Conservation (phyloP, 2,797 vertebrate genomes). For the Esox masquinongy region DNA sequence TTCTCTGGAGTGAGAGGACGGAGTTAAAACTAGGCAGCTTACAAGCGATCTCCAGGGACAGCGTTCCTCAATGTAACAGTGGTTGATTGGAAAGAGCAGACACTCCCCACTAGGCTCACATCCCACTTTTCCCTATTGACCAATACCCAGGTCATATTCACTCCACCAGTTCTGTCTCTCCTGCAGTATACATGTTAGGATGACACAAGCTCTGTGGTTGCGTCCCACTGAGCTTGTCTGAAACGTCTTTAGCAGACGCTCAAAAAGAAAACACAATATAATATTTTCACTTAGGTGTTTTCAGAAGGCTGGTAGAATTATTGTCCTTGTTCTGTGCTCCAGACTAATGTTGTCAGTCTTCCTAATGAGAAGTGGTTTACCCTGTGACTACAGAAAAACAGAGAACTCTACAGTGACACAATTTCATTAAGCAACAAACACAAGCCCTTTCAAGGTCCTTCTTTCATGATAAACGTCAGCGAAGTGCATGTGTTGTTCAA, state of each 20-base stretch:
- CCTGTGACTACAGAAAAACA: constrained; percentile 13
- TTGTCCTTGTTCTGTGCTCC: not conserved
- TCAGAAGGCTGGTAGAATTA: not conserved
- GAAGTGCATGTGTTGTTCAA: constrained; percentile 32
- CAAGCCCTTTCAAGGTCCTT: constrained; percentile 37
- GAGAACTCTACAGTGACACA: constrained; percentile 15
- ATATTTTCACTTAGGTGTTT: not conserved
- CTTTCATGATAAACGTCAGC: constrained; percentile 54
- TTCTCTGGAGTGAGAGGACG: not conserved
- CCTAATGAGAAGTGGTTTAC: not conserved
- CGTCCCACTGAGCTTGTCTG: not conserved
- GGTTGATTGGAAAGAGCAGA: not conserved
- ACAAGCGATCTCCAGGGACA: not conserved
- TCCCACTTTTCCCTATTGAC: not conserved
- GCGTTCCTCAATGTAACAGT: not conserved
- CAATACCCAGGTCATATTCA: not conserved
- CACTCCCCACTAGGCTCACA: not conserved
- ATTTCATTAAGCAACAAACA: constrained; percentile 49
- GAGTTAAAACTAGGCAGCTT: not conserved
- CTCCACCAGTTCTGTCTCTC: not conserved
- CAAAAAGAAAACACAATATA: not conserved
- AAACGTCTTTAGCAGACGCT: not conserved
- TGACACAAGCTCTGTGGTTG: not conserved
- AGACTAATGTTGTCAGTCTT: constrained; percentile 14
- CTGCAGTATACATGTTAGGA: not conserved